Conservation (phyloP, 2,797 vertebrate genomes). For the Sebastes aleutianus region DNA sequence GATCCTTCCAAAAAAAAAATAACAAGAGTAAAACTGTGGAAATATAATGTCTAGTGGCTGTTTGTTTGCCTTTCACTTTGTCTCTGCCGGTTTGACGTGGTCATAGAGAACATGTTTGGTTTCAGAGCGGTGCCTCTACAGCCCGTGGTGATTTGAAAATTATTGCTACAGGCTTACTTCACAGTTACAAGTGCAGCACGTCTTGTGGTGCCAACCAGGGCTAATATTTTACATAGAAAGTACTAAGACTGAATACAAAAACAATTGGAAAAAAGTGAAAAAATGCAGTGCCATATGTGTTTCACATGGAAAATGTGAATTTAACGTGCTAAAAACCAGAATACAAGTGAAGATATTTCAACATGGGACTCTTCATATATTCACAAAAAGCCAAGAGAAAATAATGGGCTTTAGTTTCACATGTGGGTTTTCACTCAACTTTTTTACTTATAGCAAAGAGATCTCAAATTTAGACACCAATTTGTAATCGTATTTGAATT, state of each 20-base stretch:
- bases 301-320: not conserved
- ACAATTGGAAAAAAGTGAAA: not conserved
- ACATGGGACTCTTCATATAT: not conserved
- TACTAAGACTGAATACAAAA: not conserved
- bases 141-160: constrained; percentile 26
- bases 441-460: not conserved
- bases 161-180: not conserved
- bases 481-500: not conserved
- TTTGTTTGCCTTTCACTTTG: constrained; percentile 50
- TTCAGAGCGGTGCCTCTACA: constrained; percentile 9
- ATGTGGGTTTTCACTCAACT: not conserved
- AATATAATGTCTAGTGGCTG: constrained; percentile 45
- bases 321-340: not conserved
- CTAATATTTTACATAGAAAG: constrained; percentile 10
- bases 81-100: not conserved
- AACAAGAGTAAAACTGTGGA: constrained; percentile 38
- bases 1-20: constrained; percentile 35
- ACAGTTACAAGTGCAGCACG: not conserved
- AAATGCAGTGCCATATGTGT: not conserved
- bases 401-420: not conserved
- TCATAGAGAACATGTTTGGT: constrained; percentile 4
- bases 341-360: not conserved
- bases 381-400: not conserved
- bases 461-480: not conserved
- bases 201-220: not conserved